Percentiles rank a stretch among this genome's conserved stretches.
These are phyloP conservation scores for Alligator mississippiensis DNA, from an alignment of 2,113 vertebrate genomes.

Conservation along the genomic window DNA sequence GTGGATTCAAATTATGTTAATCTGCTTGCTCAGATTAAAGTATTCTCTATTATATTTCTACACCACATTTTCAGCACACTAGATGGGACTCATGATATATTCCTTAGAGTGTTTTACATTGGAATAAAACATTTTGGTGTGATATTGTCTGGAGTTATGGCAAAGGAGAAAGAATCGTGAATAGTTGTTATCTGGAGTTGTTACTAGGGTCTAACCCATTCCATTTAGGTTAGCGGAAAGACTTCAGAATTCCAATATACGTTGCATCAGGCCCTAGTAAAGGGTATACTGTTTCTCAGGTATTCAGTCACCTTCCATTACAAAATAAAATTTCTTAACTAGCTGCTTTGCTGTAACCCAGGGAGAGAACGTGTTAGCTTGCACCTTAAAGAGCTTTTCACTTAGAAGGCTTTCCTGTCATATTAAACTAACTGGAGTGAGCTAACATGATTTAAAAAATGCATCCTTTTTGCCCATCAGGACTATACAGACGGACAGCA, in stretches of 20 bases:
- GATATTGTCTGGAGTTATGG: background rate
- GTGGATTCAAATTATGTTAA: background rate
- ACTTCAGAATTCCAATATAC: background rate
- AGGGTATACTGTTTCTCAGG: background rate
- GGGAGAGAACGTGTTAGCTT: background rate
- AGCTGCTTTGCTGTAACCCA: background rate
- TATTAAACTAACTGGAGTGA: background rate
- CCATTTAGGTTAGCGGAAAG: background rate
- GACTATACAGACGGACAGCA: background rate
- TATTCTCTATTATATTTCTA: background rate
- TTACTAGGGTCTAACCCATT: background rate
- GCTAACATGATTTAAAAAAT: background rate
- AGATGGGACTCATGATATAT: background rate
- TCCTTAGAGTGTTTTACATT: background rate
- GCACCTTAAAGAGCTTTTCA: background rate
- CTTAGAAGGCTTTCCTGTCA: background rate
- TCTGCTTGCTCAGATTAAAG: background rate
- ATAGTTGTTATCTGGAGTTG: background rate
- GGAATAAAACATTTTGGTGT: background rate
- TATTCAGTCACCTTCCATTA: background rate
- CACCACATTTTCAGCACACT: background rate
- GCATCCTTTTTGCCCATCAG: background rate
- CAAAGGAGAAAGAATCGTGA: slow-evolving; percentile 6
- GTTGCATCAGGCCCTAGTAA: background rate
- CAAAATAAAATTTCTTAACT: background rate